Evolutionary conservation across 2,888 invertebrate genomes (phyloP).

Genomic region (Amblyteles armatorius): DNA sequence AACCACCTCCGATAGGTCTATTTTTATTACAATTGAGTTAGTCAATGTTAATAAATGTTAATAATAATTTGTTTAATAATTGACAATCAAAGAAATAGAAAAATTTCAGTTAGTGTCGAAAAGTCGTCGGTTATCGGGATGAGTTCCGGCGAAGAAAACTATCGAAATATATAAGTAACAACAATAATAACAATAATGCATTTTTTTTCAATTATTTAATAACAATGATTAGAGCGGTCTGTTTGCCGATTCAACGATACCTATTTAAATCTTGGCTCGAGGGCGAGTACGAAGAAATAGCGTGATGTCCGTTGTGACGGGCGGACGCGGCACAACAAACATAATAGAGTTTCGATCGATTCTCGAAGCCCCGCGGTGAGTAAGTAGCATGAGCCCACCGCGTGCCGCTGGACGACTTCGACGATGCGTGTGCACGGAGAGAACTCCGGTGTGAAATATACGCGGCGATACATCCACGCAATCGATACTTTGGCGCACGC

Average conservation of each 20-base stretch:
- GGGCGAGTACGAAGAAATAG: background rate
- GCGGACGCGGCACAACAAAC: conserved; percentile 36
- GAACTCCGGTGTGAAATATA: conserved; percentile 14
- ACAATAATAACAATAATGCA: background rate
- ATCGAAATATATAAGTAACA: background rate
- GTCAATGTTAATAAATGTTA: no score
- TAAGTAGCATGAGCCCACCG: background rate
- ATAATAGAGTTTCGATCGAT: conserved; percentile 52
- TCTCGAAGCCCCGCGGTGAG: conserved; percentile 37
- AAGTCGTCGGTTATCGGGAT: background rate
- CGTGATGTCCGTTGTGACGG: conserved; percentile 29
- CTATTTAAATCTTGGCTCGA: background rate
- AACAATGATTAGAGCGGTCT: background rate
- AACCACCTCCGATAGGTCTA: no score
- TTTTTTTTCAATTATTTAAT: background rate
- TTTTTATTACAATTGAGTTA: no score
- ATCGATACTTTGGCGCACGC: conserved; percentile 59
- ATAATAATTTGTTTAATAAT: background rate
- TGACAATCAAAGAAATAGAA: background rate
- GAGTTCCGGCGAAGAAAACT: background rate
- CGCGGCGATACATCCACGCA: conserved; percentile 52
- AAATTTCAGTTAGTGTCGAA: background rate
- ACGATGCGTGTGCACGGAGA: conserved; percentile 12
- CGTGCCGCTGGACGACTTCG: conserved; percentile 4
- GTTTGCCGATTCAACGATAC: background rate